A percentile compares a stretch with the other conserved stretches of the same genome.
These are phyloP conservation scores for Galleria mellonella DNA, from an alignment of 1,140 invertebrate species.

Conservation along the genomic window DNA sequence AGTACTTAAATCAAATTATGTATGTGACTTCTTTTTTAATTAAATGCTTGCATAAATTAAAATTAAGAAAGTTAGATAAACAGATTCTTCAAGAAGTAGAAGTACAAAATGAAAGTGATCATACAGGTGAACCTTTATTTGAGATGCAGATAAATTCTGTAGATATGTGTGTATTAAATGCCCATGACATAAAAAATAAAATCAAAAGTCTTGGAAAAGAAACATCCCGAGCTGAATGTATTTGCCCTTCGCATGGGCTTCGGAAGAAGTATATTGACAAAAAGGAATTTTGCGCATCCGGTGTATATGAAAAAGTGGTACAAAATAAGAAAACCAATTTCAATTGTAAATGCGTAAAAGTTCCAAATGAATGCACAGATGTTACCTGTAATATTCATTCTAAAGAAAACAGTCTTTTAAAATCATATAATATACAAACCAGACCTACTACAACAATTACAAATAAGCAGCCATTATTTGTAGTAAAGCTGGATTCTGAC, in stretches of 20 bases:
- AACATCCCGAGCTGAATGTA: constrained; percentile 15
- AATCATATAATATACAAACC: too few relatives aligned
- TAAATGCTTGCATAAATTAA: too few relatives aligned
- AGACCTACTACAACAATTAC: too few relatives aligned
- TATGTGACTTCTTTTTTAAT: too few relatives aligned
- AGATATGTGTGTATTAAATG: constrained; percentile 24
- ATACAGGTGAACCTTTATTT: constrained; percentile 26
- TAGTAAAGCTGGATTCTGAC: constrained; percentile 29
- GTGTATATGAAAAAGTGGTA: constrained; percentile 19
- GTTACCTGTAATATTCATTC: constrained; percentile 12
- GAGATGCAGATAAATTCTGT: constrained; percentile 26
- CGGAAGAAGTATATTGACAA: neutral
- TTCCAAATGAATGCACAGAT: constrained; percentile 27
- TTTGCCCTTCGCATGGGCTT: constrained; percentile 24
- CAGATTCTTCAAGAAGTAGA: too few relatives aligned
- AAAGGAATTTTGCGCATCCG: constrained; percentile 14
- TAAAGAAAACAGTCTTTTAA: too few relatives aligned
- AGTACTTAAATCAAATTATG: too few relatives aligned
- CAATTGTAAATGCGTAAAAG: too few relatives aligned
- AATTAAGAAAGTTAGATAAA: too few relatives aligned
- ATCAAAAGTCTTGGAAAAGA: constrained; percentile 16
- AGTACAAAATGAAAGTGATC: constrained; percentile 11
- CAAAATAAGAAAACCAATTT: constrained; percentile 20
- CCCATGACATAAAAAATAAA: constrained; percentile 24
- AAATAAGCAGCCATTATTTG: constrained; percentile 21